Evolutionary conservation across 2,888 invertebrate species (phyloP).

Genomic region (Branchellion lobata): DNA sequence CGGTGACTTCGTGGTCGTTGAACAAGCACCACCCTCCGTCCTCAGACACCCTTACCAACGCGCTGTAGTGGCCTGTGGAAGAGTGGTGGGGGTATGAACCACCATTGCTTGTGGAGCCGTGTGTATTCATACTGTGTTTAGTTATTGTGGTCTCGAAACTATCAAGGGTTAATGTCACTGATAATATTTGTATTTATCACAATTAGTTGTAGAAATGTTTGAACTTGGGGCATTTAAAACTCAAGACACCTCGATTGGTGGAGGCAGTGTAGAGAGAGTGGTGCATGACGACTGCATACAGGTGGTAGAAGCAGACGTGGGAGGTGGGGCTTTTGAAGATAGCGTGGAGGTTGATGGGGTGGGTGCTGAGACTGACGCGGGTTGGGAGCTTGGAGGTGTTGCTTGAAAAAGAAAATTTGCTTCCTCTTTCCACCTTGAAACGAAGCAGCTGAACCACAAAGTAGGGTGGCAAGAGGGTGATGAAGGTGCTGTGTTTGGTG

Average conservation of each 20-base stretch:
- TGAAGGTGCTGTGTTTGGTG: background rate
- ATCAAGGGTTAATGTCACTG: no score
- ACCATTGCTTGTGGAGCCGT: background rate
- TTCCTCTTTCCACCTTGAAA: conserved; percentile 1
- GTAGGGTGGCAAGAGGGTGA: conserved; percentile 13
- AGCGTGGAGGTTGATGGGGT: background rate
- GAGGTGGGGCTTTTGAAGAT: background rate
- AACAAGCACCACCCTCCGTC: background rate
- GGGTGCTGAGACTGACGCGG: background rate
- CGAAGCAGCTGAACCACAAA: conserved; percentile 30
- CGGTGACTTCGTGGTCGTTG: conserved; percentile 21
- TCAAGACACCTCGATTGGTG: background rate
- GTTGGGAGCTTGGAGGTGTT: background rate
- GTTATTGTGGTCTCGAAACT: no score
- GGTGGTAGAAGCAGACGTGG: background rate
- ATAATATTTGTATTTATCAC: no score
- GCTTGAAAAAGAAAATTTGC: background rate
- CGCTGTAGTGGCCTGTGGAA: conserved; percentile 32
- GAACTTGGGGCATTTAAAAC: no score
- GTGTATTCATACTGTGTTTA: background rate
- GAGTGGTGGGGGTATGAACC: background rate
- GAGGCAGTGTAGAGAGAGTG: background rate
- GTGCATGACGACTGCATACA: conserved; percentile 31
- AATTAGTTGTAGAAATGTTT: no score
- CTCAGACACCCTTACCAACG: conserved; percentile 3